These are phyloP conservation scores for Cyclophora punctaria DNA, from an alignment of 2,888 invertebrate species.

Conservation along the genomic window DNA sequence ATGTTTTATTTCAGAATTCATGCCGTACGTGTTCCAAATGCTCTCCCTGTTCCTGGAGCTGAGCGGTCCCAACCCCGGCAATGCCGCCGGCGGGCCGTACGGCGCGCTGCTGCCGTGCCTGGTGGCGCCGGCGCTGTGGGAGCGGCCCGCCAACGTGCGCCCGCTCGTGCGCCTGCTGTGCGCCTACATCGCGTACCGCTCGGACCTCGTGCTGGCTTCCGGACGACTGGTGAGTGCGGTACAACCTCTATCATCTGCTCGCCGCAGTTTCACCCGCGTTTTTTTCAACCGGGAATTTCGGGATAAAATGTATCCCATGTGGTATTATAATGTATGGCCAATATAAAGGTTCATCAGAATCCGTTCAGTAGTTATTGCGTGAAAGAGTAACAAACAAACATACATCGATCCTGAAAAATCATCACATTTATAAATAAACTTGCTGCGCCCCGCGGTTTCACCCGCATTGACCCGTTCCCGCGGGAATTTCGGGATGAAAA, in stretches of 20 bases:
- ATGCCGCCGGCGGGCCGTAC: conserved; percentile 80
- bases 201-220: conserved; percentile 54
- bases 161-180: conserved; percentile 94
- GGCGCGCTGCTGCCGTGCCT: conserved; percentile 92
- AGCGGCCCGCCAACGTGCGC: conserved; percentile 93
- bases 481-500: no score
- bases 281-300: no score
- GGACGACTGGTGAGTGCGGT: conserved; percentile 80
- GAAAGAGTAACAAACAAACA: neutral
- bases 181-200: conserved; percentile 80
- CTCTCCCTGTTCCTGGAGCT: conserved; percentile 91
- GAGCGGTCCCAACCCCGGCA: conserved; percentile 54
- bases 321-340: no score
- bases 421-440: no score
- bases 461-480: no score
- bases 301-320: no score
- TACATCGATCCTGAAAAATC: neutral
- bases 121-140: conserved; percentile 93
- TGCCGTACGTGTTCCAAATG: conserved; percentile 99
- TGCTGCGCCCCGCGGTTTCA: no score
- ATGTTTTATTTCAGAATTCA: conserved; percentile 83
- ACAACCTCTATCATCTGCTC: neutral
- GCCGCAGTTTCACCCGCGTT: no score
- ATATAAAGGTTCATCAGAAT: no score
- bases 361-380: no score